Conservation (phyloP, 2,797 vertebrate genomes). For the Mormyrops boulengeri region DNA sequence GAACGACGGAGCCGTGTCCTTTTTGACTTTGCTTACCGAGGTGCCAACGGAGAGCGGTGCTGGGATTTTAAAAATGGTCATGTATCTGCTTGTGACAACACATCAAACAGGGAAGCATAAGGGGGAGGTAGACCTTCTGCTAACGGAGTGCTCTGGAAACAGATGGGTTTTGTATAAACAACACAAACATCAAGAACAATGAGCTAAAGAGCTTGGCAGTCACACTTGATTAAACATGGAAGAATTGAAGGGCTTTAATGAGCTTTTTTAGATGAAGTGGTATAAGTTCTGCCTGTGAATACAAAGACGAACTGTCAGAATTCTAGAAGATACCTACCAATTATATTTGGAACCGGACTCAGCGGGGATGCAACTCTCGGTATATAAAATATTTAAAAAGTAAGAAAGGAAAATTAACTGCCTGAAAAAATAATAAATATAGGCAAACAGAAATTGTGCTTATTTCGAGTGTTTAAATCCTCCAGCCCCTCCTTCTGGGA, state of each 20-base stretch:
- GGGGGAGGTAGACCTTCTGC: conserved; percentile 71
- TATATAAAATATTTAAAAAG: background rate
- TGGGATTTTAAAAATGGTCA: conserved; percentile 55
- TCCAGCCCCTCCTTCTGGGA: background rate
- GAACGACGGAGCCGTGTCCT: conserved; percentile 36
- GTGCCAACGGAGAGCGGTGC: conserved; percentile 55
- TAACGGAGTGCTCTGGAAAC: conserved; percentile 67
- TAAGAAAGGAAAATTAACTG: background rate
- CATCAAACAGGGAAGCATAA: conserved; percentile 72
- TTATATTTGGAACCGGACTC: background rate
- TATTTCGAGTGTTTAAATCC: background rate
- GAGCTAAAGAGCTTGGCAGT: conserved; percentile 74
- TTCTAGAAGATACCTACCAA: conserved; percentile 26
- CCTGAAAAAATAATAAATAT: background rate
- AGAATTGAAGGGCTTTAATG: conserved; percentile 69
- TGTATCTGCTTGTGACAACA: conserved; percentile 64
- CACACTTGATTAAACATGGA: conserved; percentile 69
- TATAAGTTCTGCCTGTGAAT: conserved; percentile 33
- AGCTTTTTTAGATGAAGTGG: conserved; percentile 40
- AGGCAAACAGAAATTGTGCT: background rate
- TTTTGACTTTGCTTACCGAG: conserved; percentile 52
- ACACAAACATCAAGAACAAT: conserved; percentile 73
- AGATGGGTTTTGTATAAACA: conserved; percentile 78
- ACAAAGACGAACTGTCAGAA: conserved; percentile 62
- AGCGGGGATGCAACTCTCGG: background rate